phyloP scores from a whole-genome alignment of 2,113 vertebrate species.

The Epinephelus lanceolatus region DNA sequence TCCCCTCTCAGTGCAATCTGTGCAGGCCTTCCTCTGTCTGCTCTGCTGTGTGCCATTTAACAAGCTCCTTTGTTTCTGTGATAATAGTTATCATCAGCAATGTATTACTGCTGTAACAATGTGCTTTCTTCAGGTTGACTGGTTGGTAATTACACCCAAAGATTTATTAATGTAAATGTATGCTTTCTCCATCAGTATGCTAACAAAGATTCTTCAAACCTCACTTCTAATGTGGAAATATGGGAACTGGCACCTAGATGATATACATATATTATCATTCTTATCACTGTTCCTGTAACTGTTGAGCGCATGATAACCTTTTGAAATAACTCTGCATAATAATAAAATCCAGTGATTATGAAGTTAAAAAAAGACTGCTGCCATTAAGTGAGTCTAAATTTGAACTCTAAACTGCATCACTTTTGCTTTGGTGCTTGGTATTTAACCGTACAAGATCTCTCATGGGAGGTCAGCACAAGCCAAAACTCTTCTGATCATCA shows the following conservation, averaged over 20 bases:
- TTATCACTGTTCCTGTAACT: background rate
- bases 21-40: constrained; percentile 31
- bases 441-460: background rate
- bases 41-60: constrained; percentile 39
- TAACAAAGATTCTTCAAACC: background rate
- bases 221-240: background rate
- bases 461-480: background rate
- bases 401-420: background rate
- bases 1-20: constrained; percentile 50
- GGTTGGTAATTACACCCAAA: constrained; percentile 2
- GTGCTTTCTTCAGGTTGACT: background rate
- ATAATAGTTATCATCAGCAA: constrained; percentile 21
- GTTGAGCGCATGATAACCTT: background rate
- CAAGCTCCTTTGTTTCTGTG: constrained; percentile 20
- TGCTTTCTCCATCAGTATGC: background rate
- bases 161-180: background rate
- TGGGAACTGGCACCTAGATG: background rate
- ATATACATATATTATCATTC: background rate
- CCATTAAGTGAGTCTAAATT: background rate
- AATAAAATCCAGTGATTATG: background rate
- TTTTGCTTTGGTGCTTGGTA: background rate
- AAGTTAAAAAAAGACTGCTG: background rate
- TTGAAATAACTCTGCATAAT: background rate
- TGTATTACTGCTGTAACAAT: background rate
- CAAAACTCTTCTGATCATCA: background rate